Base-by-base conservation (phyloP, 2,888 invertebrate genomes). In the Spodoptera exigua region DNA sequence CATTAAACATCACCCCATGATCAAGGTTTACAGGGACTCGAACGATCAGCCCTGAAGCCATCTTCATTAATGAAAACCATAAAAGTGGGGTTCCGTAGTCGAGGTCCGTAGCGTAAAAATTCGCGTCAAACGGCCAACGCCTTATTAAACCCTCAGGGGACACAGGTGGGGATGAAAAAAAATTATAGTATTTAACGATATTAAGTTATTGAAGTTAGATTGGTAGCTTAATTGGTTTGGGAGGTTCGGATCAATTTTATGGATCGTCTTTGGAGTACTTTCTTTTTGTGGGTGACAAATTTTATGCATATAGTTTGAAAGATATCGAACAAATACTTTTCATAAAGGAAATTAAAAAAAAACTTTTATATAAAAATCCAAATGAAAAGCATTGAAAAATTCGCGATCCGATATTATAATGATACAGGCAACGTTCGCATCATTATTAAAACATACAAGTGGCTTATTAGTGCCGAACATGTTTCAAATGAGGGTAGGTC, bases 21-120 rank as follows among this genome's bases (percentile, higher is more conserved):
- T 84, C 84, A 83, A 83, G 83, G 82, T 81, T 82, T 82, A 82
- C 84, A 86, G 78, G 79, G 87, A 82, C 84, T 85, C 84, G 86
- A 89, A 88, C 87, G 90, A 91, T 92, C 92, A 87, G 91, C 89
- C 91, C 88, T 80, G 86, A 80, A 87, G 93, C 91, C 73, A 83
- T 87, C 89, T 89, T 91, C 91, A 90, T 91, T 92, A 92, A 92
- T 91, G 91, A 88, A 89, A 89, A 88, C 89, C 90, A 87, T 89
- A 88, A 90, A 90, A 87, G 88, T 86, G 87, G 88, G 89, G 87
- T 85, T 69, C 64, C 68, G 56, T 21, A 32, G 37, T 46, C 43
- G 44, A 14, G 67, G 70, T 61, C 61, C 64, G 52, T 67, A 57
- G 76, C 68, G 76, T 84, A 86, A 89, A 89, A 89, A 88, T 80